Percentiles rank a stretch among this genome's conserved stretches.
Conservation (phyloP, 2,113 vertebrate genomes). For the Pipra filicauda region DNA sequence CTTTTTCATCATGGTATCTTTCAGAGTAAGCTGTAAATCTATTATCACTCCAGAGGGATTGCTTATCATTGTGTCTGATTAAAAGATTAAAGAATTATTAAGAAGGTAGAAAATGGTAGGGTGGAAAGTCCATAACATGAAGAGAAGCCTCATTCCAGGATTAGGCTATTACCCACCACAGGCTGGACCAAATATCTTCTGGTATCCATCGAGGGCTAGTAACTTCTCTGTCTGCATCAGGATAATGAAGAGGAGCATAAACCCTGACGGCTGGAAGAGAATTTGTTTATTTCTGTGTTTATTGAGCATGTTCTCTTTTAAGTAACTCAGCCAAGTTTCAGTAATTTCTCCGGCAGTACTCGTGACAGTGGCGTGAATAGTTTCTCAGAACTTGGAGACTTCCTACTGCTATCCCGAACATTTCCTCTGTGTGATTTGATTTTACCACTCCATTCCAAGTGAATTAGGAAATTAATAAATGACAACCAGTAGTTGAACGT, state of each 20-base stretch:
- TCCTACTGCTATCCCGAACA: neutral
- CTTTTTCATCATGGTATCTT: neutral
- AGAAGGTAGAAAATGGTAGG: neutral
- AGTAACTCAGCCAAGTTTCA: neutral
- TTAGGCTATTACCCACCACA: neutral
- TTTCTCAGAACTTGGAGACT: neutral
- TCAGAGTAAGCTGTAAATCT: neutral
- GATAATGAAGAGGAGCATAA: neutral
- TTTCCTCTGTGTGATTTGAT: neutral
- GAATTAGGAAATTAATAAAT: neutral
- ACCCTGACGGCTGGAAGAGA: neutral
- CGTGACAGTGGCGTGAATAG: neutral
- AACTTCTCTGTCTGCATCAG: neutral
- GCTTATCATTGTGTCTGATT: neutral
- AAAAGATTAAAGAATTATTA: neutral
- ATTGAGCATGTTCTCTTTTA: neutral
- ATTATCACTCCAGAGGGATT: neutral
- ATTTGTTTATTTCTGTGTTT: neutral
- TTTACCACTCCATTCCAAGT: neutral
- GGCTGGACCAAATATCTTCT: neutral
- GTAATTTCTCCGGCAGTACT: neutral
- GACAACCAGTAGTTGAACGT: neutral
- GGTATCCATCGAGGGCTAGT: neutral
- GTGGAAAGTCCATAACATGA: neutral
- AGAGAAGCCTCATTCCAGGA: neutral